Base-by-base conservation (phyloP, 1,140 invertebrate species). In the Dufourea novaeangliae region DNA sequence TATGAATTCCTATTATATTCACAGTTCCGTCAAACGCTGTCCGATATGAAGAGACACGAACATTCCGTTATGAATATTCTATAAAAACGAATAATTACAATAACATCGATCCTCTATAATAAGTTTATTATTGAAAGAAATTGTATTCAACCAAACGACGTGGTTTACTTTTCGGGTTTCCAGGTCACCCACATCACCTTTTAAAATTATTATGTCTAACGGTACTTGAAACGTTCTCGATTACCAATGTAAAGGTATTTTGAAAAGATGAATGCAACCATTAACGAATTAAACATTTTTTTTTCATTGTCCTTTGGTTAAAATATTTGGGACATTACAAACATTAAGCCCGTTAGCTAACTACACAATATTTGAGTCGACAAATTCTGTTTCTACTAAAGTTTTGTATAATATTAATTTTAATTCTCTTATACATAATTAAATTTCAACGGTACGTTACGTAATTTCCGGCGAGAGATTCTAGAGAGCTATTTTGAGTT, bases 181-280 rank as follows among this genome's bases (percentile, higher is more conserved):
- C 41, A 66, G 63, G 63, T 66, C 63, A 66, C 63, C 63, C 50
- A 66, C 63, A 66, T 66, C 25, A 50, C 63, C 39, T 29, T 44
- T 50, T 50, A 66, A 66, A 66, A 46, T 46, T 50, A 64, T 64
- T 44, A 32, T 50, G 63, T 66, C 39, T 66, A 66, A 32, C 63
- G 63, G 63, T 66, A 66, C 44, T 12, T 20, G 63, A 46, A 66
- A 29, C 25, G 59, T 62, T 62, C 59, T 62, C 63, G 14, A 66
- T 32, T 66, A 20, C 39, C 41, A 39, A 27, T 32, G 25, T 29
- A 41, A 64, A 64, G 17, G 14, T 29, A 39, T 64, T 25, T 64
- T 46, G 41, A 39, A 64, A 64, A 46, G 27, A 64, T 44, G 41
- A 46, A 20, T 44, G 17, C 12, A n/a, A 20, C 6, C 7, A 27